Base-by-base conservation (phyloP, 2,888 invertebrate species). In the Agriotes lineatus region DNA sequence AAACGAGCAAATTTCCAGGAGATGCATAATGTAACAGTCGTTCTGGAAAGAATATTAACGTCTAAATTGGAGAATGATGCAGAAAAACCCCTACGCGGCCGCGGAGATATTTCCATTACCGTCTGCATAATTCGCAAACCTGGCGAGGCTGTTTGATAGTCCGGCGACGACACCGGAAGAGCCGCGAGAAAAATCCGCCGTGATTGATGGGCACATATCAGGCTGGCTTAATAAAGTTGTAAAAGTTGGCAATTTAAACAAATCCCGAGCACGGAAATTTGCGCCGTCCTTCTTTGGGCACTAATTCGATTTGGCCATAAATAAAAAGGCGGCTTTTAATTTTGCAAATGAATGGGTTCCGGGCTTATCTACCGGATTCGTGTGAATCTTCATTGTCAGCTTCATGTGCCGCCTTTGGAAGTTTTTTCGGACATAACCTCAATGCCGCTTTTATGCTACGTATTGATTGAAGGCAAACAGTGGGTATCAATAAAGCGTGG, bases 161-260 rank as follows among this genome's bases (percentile, higher is more conserved):
- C n/a, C n/a, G n/a, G n/a, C 10, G 44, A n/a, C 44, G 6, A 19
- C 10, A 44, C n/a, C 9, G 6, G 20, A 10, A 20, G 20, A 44
- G 20, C 19, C 9, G 10, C 14, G 37, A n/a, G 1, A 37, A 37
- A 37, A 12, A 5, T 20, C 19, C 10, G 18, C 20, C 19, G n/a
- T 44, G 19, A 44, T 44, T 19, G 44, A 44, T 44, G 19, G 18
- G 44, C 9, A 44, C 44, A 42, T 18, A 42, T n/a, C 37, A n/a
- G 2, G 16, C 39, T 14, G 12, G n/a, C n/a, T 20, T 44, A 44
- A 44, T 44, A 19, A 10, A 44, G 44, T 18, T 44, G 44, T 20
- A 20, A 3, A 44, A 44, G 44, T 44, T 44, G 10, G 0, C 19
- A 7, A 44, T 1, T 20, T 10, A 44, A 44, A 44, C 44, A 44